Evolutionary conservation across 2,888 invertebrate genomes (phyloP).

Genomic region (Polymixis flavicincta): DNA sequence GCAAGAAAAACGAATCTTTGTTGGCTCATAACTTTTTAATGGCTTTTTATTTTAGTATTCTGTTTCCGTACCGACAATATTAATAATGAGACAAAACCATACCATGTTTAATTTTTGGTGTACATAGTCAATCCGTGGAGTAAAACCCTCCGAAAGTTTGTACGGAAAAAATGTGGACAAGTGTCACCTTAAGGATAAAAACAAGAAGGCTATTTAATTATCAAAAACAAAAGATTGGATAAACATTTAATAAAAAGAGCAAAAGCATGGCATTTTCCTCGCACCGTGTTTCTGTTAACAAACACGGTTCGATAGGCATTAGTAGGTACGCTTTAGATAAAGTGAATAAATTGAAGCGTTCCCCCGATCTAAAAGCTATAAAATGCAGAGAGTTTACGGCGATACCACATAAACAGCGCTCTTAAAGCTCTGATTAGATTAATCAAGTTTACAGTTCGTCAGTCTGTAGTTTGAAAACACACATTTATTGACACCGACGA

Average conservation of each 20-base stretch:
- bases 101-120: too few relatives aligned
- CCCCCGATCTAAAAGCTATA: slow-evolving; percentile 33
- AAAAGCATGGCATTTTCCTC: background rate
- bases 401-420: slow-evolving; percentile 42
- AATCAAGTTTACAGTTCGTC: slow-evolving; percentile 46
- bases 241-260: background rate
- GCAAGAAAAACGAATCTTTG: too few relatives aligned
- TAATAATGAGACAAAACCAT: too few relatives aligned
- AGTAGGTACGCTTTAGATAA: slow-evolving; percentile 5
- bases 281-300: background rate
- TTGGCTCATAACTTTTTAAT: too few relatives aligned
- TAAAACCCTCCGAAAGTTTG: too few relatives aligned
- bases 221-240: background rate
- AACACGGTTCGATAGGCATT: slow-evolving; percentile 20
- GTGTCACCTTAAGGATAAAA: too few relatives aligned
- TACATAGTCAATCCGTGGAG: too few relatives aligned
- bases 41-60: too few relatives aligned
- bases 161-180: too few relatives aligned
- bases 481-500: slow-evolving; percentile 34
- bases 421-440: slow-evolving; percentile 52
- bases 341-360: slow-evolving; percentile 22
- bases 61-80: too few relatives aligned
- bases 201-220: slow-evolving; percentile 1
- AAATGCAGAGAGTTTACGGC: slow-evolving; percentile 39
- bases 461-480: slow-evolving; percentile 40